phyloP scores from a whole-genome alignment of 2,888 invertebrate species.

The Vesta saturnalis region DNA sequence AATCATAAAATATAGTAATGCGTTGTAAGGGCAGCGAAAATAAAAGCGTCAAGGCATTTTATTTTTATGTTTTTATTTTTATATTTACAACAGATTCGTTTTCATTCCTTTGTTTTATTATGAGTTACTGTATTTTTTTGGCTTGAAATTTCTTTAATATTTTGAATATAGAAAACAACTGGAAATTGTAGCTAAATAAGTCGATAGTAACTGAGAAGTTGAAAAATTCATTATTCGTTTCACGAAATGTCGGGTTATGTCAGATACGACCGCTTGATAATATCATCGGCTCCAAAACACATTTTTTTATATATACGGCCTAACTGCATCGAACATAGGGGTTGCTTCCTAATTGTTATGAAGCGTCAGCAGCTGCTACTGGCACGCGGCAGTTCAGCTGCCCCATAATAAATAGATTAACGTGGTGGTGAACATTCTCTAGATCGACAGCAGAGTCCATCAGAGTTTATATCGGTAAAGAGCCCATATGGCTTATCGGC shows the following conservation, averaged over 20 bases:
- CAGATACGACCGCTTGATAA: slow-evolving; percentile 21
- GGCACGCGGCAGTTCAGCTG: slow-evolving; percentile 47
- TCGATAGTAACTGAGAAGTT: no score
- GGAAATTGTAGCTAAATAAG: no score
- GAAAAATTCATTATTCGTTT: slow-evolving; percentile 19
- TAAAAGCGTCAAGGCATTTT: neutral
- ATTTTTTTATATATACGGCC: slow-evolving; percentile 24
- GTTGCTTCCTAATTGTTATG: slow-evolving; percentile 41
- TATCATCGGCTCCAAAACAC: slow-evolving; percentile 24
- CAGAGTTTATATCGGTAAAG: slow-evolving; percentile 23
- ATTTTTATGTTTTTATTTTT: neutral
- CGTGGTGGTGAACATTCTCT: slow-evolving; percentile 32
- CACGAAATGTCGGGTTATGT: slow-evolving; percentile 18
- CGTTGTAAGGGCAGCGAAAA: neutral
- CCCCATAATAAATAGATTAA: slow-evolving; percentile 45
- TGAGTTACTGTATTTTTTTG: neutral
- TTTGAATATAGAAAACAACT: no score
- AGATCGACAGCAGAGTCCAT: slow-evolving; percentile 27
- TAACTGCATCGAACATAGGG: slow-evolving; percentile 22
- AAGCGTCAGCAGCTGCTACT: slow-evolving; percentile 46
- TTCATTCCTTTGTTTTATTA: neutral
- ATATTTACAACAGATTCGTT: neutral
- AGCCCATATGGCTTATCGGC: slow-evolving; percentile 35
- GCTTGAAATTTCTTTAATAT: neutral
- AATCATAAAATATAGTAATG: neutral